Conservation (phyloP, 2,888 invertebrate species). For the Parnassius glacialis region DNA sequence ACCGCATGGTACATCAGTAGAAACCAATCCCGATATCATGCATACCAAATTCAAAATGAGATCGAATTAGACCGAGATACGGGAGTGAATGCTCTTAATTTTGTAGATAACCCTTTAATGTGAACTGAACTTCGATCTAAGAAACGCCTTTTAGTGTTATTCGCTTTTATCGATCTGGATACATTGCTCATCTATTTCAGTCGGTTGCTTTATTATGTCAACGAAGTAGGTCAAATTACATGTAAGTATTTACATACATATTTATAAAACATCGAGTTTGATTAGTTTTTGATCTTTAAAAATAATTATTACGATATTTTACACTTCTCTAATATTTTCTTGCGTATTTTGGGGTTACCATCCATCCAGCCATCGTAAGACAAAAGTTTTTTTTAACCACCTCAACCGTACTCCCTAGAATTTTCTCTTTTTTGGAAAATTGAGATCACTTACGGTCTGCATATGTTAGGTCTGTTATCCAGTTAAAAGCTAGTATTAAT, state of each 20-base stretch:
- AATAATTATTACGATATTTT: no score
- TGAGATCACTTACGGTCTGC: no score
- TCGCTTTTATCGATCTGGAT: conserved; percentile 38
- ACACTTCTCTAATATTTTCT: conserved; percentile 30
- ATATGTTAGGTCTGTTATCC: no score
- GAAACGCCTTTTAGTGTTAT: conserved; percentile 48
- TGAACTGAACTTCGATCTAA: conserved; percentile 53
- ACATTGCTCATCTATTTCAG: conserved; percentile 19
- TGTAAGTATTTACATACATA: no score
- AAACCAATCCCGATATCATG: conserved; percentile 46
- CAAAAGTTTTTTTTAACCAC: no score
- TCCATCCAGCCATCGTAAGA: no score
- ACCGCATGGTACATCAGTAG: conserved; percentile 41
- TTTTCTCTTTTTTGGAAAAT: no score
- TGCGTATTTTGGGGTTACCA: no score
- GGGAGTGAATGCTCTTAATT: conserved; percentile 64
- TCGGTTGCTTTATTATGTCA: conserved; percentile 16
- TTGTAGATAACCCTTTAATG: conserved; percentile 71
- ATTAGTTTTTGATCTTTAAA: no score
- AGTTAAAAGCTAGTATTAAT: no score
- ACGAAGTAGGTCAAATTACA: conserved; percentile 8
- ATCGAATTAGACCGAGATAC: conserved; percentile 68
- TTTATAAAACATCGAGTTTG: no score
- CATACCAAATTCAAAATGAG: conserved; percentile 59
- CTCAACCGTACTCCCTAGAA: no score